Evolutionary conservation across 2,113 vertebrate genomes (phyloP).

Genomic region (Procapra przewalskii): DNA sequence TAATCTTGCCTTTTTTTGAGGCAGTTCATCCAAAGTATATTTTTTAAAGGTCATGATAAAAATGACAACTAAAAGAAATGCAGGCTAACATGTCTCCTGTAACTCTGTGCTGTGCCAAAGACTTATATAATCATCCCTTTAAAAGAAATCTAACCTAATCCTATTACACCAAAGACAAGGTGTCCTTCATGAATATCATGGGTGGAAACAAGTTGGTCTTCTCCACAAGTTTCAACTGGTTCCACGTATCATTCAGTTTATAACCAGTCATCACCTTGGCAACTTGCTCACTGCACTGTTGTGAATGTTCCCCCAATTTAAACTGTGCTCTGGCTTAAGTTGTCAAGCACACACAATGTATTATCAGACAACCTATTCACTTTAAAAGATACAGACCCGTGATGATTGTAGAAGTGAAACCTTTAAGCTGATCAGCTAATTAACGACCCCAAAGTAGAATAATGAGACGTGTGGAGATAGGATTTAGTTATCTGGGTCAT

Average conservation of each 20-base stretch:
- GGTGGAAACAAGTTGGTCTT: neutral
- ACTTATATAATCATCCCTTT: neutral
- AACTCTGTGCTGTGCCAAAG: too few species aligned
- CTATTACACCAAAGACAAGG: slow-evolving; percentile 1
- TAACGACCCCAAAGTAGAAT: slow-evolving; percentile 55
- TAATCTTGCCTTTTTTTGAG: neutral
- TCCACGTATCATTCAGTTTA: neutral
- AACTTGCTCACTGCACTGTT: neutral
- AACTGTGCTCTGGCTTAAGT: neutral
- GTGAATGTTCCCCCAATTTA: neutral
- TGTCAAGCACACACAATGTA: neutral
- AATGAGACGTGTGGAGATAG: slow-evolving; percentile 29
- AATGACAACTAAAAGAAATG: neutral
- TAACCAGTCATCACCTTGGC: slow-evolving; percentile 20
- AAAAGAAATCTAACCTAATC: slow-evolving; percentile 35
- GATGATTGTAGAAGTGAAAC: slow-evolving; percentile 46
- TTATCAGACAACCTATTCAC: neutral
- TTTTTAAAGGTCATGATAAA: slow-evolving; percentile 35
- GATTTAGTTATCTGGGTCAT: slow-evolving; percentile 41
- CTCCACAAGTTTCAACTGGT: slow-evolving; percentile 24
- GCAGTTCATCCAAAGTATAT: neutral
- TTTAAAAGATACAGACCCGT: slow-evolving; percentile 1
- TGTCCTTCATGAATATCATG: slow-evolving; percentile 12
- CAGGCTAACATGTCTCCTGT: too few species aligned
- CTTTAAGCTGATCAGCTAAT: slow-evolving; percentile 64